Base-by-base conservation (phyloP, 2,113 vertebrate genomes). In the Rhabdomys dilectus region DNA sequence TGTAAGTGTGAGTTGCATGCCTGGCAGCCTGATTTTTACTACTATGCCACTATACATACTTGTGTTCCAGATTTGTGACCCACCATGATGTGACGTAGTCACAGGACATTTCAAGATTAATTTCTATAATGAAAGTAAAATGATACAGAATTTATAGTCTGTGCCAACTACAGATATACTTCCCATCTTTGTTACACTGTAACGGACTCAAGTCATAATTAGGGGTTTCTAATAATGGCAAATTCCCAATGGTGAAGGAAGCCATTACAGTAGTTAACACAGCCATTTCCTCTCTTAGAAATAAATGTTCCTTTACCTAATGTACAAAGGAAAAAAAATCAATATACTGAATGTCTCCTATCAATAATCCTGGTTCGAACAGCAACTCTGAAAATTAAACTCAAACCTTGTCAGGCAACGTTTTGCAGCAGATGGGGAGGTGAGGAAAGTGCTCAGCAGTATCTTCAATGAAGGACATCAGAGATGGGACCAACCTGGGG, bases 271-370 rank as follows among this genome's bases (percentile, higher is more conserved):
- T 96, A 98, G 96, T 98, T 97, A 98, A 93, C 80, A 86, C 9
- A 96, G 82, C 82, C 92, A 98, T 95, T 95, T 97, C 97, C 97
- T 96, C 97, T 97, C 92, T 98, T 51, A 96, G 95, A 97, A 98
- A 94, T 96, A 97, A 98, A 95, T 88, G 97, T 82, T 39, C 36
- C 73, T 97, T 93, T 97, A 97, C 93, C 95, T 97, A 97, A 96
- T 93, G 93, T 85, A 97, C 9, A 53, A 88, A 86, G 77, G 77
- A 9, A 87, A 48, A 89, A 96, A 95, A 95, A 97, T 96, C 94
- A 98, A 97, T 98, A 98, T 62, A 42, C 91, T 92, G 53, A 97
- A 96, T 64, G 96, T 58, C 39, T 97, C 81, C 78, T 84, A 95
- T 94, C 81, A 89, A 95, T 96, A 94, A 93, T 94, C 68, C 94